Conservation (phyloP, 2,888 invertebrate species). For the Tyria jacobaeae region DNA sequence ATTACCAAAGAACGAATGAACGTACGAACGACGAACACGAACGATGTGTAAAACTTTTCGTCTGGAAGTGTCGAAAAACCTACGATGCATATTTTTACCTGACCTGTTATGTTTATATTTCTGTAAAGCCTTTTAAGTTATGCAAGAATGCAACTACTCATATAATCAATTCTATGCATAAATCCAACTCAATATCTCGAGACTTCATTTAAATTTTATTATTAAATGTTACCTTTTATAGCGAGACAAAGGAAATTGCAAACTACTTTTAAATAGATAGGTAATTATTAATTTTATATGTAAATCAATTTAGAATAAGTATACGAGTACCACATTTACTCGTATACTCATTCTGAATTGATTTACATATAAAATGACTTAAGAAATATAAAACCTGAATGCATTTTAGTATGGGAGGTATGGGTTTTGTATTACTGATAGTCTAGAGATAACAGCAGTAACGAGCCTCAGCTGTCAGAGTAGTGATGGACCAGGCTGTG, state of each 20-base stretch:
- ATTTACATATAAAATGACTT: too few species aligned
- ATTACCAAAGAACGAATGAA: background rate
- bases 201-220: slow-evolving; percentile 41
- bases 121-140: background rate
- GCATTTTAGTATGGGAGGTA: too few species aligned
- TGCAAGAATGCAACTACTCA: background rate
- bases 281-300: too few species aligned
- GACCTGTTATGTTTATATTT: background rate
- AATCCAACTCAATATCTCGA: background rate
- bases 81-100: background rate
- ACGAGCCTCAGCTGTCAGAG: too few species aligned
- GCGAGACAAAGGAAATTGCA: slow-evolving; percentile 35
- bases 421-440: too few species aligned
- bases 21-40: too few species aligned
- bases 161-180: slow-evolving; percentile 7
- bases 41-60: background rate
- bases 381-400: too few species aligned
- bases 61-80: background rate
- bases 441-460: too few species aligned
- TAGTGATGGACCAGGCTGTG: too few species aligned
- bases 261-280: slow-evolving; percentile 18
- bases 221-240: slow-evolving; percentile 41
- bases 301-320: too few species aligned
- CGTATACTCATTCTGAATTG: too few species aligned
- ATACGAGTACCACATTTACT: too few species aligned